Evolutionary conservation across 2,888 invertebrate genomes (phyloP), one percentile per base, ranked within the genome.

Genomic region (Lepas anatifera): DNA sequence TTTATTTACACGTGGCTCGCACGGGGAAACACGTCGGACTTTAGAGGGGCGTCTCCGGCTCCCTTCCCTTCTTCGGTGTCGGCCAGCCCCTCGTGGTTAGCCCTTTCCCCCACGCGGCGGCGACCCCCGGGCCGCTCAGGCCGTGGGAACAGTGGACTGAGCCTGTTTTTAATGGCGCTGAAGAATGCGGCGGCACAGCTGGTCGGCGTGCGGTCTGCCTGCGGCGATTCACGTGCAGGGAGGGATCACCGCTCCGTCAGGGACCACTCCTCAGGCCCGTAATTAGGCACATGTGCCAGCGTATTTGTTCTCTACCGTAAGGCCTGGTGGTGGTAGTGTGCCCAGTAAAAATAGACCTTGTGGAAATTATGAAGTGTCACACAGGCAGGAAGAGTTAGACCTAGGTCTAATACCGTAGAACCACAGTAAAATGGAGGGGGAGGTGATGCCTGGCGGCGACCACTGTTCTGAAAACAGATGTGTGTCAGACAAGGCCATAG

Each of bases 251-350:
- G 58, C 16, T 58, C 32, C 32, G 58, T 35, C 35, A 35, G 58
- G 58, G 58, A 32, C 35, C 58, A 58, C 58, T 58, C 35, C 22
- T 35, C 58, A 35, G 11, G 25, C 58, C n/a, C 58, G 35, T 58
- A 58, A 58, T 58, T 58, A 58, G 58, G n/a, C 32, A 22, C 16
- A 58, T 58, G 58, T 58, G 58, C 35, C 32, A 58, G 58, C 58
- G 32, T 58, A 58, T 58, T 58, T 58, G 58, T 58, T 58, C n/a
- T 58, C 58, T 58, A 35, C 0, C 58, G 58, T 58, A 58, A 35
- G 58, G 58, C 16, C 22, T 18, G 35, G 2, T 22, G 32, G 18
- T 35, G 32, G 48, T 8, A 22, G 58, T 11, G 32, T 32, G 8
- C 6, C 22, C 2, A 13, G 10, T 22, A 25, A 7, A 32, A 22